Evolutionary conservation across 2,113 vertebrate genomes (phyloP), one percentile per base, ranked within the genome.

Genomic region (Agapornis roseicollis): DNA sequence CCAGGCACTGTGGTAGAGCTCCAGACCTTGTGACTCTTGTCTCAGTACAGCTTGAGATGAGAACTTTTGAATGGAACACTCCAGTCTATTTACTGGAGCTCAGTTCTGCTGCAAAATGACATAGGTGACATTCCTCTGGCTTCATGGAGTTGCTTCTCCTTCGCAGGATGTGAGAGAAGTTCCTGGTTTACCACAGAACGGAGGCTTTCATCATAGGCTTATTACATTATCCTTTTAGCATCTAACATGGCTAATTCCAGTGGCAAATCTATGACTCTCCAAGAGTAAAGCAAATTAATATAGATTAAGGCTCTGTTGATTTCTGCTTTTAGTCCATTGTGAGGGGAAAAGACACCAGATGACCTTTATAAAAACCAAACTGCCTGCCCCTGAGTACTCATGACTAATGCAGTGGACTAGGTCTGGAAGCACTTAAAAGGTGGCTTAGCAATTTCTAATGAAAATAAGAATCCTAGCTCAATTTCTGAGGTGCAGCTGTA

Each of bases 251-350:
- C 71, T 95, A 89, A 93, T 93, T 95, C 89, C 86, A 70, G 58
- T 63, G 41, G 84, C 70, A 92, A 94, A 96, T 96, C 90, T 90
- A 86, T 97, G 96, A 93, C 88, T 88, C 58, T 92, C 77, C 53
- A 65, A 82, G 86, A 96, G 86, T 85, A 96, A 96, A 93, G 77
- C 86, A 81, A 92, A 93, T 95, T 96, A 95, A 92, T 95, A 91
- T 87, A 81, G 93, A 95, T 95, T 94, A 79, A 77, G 66, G 66
- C 83, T 95, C 41, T 91, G 88, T 80, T 96, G 93, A 73, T 92
- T 85, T 92, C 94, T 87, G 90, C 83, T 94, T 96, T 94, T 94
- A 96, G 93, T 95, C 94, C 86, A 93, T 93, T 94, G 90, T 90
- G 73, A 90, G 80, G 46, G 66, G 80, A 92, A 96, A 84, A 95